Evolutionary conservation across 2,797 vertebrate species (phyloP).

Genomic region (Channa striata): DNA sequence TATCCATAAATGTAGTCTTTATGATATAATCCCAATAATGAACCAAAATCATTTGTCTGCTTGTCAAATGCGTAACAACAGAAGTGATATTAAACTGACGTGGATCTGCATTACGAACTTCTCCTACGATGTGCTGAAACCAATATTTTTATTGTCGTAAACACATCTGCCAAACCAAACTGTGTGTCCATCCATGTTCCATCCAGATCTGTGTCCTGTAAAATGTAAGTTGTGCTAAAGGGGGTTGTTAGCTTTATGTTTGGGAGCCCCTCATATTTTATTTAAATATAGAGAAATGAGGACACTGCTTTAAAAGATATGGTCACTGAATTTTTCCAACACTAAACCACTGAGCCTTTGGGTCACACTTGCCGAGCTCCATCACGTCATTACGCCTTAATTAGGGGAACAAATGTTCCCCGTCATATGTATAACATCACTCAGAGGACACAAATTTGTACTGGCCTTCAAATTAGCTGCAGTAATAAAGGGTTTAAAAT

Average conservation of each 20-base stretch:
- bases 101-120: too few species aligned
- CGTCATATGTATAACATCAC: constrained; percentile 40
- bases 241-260: not conserved
- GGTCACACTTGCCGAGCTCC: constrained; percentile 26
- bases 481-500: constrained; percentile 32
- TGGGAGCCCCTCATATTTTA: not conserved
- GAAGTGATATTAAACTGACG: too few species aligned
- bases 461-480: constrained; percentile 32
- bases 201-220: not conserved
- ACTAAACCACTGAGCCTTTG: not conserved
- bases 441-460: constrained; percentile 9
- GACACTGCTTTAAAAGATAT: not conserved
- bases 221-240: not conserved
- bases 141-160: not conserved
- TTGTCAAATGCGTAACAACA: too few species aligned
- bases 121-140: too few species aligned
- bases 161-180: constrained; percentile 1
- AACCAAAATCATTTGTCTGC: too few species aligned
- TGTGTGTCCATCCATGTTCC: too few species aligned
- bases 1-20: too few species aligned
- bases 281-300: not conserved
- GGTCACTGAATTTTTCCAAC: constrained; percentile 11
- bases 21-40: too few species aligned
- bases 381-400: constrained; percentile 42
- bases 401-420: constrained; percentile 52